Conservation (phyloP, 2,113 vertebrate genomes). For the Sylvia atricapilla region DNA sequence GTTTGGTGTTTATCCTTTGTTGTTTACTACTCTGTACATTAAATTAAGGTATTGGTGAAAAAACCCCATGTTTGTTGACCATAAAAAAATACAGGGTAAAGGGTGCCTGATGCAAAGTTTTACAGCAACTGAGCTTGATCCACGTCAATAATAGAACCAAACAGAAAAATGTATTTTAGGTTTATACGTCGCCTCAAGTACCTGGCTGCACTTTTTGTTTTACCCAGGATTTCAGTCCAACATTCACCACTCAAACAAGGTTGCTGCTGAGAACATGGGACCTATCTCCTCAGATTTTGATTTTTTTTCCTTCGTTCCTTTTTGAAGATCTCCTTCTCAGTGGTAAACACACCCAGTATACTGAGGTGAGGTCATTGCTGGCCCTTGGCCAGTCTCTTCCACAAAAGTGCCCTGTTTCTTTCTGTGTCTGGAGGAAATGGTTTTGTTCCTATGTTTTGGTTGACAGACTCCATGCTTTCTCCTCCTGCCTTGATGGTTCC, state of each 20-base stretch:
- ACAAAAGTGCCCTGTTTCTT: neutral
- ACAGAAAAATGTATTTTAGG: neutral
- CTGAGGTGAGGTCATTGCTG: neutral
- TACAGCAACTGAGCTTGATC: neutral
- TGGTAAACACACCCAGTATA: neutral
- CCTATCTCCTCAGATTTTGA: neutral
- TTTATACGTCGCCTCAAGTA: neutral
- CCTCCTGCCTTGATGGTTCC: neutral
- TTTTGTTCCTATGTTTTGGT: neutral
- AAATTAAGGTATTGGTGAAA: neutral
- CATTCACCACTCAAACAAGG: fast-evolving
- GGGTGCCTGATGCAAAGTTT: neutral
- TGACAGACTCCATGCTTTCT: neutral
- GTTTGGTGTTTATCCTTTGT: neutral
- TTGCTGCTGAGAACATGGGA: neutral
- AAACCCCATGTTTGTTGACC: neutral
- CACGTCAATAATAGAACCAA: fast-evolving
- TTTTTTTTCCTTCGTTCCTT: neutral
- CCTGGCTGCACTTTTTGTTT: neutral
- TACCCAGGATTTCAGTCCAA: neutral
- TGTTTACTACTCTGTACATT: neutral
- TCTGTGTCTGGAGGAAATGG: neutral
- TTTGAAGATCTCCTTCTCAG: neutral
- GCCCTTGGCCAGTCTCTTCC: neutral
- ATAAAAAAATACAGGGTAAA: neutral